Conservation (phyloP, 2,888 invertebrate genomes). For the Acanthosepion esculentum region DNA sequence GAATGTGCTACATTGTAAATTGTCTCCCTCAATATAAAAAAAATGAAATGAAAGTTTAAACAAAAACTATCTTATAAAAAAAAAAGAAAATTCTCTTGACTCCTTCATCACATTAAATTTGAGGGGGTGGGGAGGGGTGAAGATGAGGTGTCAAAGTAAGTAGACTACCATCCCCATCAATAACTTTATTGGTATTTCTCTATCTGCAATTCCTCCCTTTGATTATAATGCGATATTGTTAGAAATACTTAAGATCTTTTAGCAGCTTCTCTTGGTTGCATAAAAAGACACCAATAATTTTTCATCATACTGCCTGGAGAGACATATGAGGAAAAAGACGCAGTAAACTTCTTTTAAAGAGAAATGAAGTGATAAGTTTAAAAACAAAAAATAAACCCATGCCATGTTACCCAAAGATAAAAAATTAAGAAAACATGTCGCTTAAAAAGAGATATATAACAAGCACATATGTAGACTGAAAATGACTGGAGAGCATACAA, state of each 20-base stretch:
- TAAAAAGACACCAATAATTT: not conserved
- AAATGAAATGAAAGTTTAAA: not conserved
- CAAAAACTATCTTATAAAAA: not conserved
- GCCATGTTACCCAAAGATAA: not conserved
- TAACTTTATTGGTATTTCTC: not conserved
- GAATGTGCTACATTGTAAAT: conserved; percentile 33
- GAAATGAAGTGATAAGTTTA: no score
- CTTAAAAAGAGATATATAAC: not conserved
- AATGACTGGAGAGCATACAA: not conserved
- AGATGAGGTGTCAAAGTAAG: not conserved
- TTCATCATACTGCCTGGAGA: not conserved
- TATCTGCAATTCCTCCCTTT: not conserved
- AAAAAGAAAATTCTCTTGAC: not conserved
- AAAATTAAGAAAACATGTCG: not conserved
- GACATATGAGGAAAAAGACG: not conserved
- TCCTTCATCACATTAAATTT: not conserved
- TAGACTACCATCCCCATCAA: not conserved
- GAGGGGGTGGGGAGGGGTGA: not conserved
- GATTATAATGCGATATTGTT: not conserved
- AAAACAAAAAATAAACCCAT: no score
- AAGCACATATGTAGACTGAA: no score
- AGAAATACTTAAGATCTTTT: not conserved
- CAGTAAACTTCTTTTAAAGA: no score
- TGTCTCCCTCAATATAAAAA: not conserved
- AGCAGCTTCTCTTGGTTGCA: not conserved